Conservation (phyloP, 2,113 vertebrate genomes). For the Caracal caracal region DNA sequence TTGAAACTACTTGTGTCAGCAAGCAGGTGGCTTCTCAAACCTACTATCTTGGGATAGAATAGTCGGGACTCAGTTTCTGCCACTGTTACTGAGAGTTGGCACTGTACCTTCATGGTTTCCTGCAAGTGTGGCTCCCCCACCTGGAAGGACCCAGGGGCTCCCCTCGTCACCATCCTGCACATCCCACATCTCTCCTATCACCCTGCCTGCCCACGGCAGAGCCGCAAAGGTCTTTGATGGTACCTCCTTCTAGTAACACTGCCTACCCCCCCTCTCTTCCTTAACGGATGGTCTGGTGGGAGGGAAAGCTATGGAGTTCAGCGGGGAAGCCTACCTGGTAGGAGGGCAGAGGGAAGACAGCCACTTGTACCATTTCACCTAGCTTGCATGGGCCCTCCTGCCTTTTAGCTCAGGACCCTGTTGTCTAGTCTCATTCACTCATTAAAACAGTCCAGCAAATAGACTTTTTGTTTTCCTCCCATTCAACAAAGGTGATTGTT, state of each 20-base stretch:
- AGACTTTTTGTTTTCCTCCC: neutral
- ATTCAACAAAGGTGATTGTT: neutral
- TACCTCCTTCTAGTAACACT: neutral
- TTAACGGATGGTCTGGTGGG: rapidly evolving
- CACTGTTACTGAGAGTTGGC: neutral
- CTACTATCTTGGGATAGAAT: neutral
- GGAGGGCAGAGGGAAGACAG: neutral
- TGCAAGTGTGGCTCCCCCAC: neutral
- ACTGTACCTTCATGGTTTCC: neutral
- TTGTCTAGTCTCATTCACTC: neutral
- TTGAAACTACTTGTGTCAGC: neutral
- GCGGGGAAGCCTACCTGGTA: neutral
- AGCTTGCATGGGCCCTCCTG: neutral
- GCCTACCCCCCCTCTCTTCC: neutral
- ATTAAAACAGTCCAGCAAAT: neutral
- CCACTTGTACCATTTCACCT: neutral
- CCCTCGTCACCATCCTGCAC: neutral
- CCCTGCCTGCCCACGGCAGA: neutral
- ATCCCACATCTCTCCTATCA: neutral
- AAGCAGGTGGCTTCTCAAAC: neutral
- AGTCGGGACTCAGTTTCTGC: neutral
- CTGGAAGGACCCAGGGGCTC: no score
- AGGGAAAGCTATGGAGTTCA: neutral
- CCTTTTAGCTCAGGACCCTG: neutral
- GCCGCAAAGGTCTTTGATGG: neutral